Evolutionary conservation across 2,888 invertebrate genomes (phyloP).

Genomic region (Lydus trimaculatus): DNA sequence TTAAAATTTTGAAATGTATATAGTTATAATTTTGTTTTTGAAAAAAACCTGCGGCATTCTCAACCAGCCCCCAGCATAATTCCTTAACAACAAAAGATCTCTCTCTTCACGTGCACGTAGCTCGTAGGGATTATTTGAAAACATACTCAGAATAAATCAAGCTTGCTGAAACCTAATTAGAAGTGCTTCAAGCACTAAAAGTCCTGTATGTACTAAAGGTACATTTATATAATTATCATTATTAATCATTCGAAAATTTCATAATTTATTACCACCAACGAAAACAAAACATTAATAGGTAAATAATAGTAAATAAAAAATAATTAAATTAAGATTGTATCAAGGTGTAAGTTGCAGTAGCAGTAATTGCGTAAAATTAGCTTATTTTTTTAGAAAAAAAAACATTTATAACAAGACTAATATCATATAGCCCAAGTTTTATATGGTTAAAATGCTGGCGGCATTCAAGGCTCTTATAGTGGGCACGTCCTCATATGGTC

Average conservation of each 20-base stretch:
- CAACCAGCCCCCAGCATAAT: slow-evolving; percentile 20
- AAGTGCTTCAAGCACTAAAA: slow-evolving; percentile 24
- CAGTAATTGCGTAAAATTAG: background rate
- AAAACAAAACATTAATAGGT: background rate
- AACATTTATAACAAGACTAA: background rate
- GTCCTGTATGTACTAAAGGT: background rate
- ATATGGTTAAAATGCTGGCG: background rate
- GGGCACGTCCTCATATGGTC: slow-evolving; percentile 5
- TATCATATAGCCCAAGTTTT: background rate
- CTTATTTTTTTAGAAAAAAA: background rate
- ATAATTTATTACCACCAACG: background rate
- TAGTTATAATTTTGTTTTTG: background rate
- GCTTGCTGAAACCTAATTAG: slow-evolving; percentile 35
- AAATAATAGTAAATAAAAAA: too few species aligned
- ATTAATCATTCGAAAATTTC: background rate
- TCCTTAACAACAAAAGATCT: slow-evolving; percentile 34
- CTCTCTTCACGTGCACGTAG: slow-evolving; percentile 22
- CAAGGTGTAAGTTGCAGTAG: background rate
- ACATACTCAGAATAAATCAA: slow-evolving; percentile 35
- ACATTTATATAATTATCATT: background rate
- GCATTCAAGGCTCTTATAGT: slow-evolving; percentile 4
- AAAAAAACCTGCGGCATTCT: slow-evolving; percentile 16
- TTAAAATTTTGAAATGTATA: background rate
- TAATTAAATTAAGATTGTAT: background rate
- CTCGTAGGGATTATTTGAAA: slow-evolving; percentile 34